Base-by-base conservation (phyloP, 2,797 vertebrate species). In the Pseudochirops corinnae region DNA sequence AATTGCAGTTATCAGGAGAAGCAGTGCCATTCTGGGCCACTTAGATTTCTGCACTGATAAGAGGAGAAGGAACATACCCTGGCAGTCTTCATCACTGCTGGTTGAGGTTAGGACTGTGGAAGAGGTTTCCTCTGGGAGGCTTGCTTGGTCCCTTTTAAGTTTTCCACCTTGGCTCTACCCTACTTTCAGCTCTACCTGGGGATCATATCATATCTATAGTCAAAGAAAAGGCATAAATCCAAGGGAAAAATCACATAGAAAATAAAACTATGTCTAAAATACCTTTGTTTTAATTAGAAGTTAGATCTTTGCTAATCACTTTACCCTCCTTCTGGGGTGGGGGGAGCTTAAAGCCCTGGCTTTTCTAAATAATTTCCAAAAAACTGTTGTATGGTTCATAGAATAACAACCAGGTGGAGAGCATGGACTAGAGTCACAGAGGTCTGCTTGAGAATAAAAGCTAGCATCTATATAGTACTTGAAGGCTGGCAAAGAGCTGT, bases 351-450 rank as follows among this genome's bases (percentile, higher is more conserved):
- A 4, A 39, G 16, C 33, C 29, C 28, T 91, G 46, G 56, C 74
- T 7, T 13, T 93, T 93, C 55, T 91, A 92, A 60, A 92, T 91
- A 87, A 55, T 91, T 94, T 91, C 90, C 90, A 91, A 92, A 28
- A 4, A 11, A 12, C 50, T 55, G 53, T 14, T 62, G 56, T 91
- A 56, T 50, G 24, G 28, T 95, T 74, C n/a, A 18, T 74, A 39
- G 16, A n/a, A 39, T 18, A 93, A 96, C n/a, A 56, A 94, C 92
- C 90, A 95, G 46, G 67, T 95, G 92, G 57, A n/a, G 90, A 95
- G 56, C 60, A 5, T 50, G 90, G 10, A 55, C 33, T 50, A 39
- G 82, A 31, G 0, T 53, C 92, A 94, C 91, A 13, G 56, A 95
- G 56, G 14, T 18, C 16, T n/a, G 14, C 5, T 67, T n/a, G 62